These are phyloP conservation scores for Oxyura jamaicensis DNA, from an alignment of 2,113 vertebrate genomes.

Conservation along the genomic window DNA sequence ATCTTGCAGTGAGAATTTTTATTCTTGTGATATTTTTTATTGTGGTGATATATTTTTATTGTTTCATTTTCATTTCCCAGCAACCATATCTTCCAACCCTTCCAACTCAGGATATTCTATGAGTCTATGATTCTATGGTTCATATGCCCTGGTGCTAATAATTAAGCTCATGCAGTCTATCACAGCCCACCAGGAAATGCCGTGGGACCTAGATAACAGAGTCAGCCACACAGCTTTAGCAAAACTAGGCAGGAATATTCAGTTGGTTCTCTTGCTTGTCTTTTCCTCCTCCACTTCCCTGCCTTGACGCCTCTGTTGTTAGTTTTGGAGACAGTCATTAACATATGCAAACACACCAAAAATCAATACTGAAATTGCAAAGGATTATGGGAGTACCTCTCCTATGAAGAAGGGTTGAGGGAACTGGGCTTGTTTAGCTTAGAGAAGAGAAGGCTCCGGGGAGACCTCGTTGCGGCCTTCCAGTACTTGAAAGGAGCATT, in stretches of 20 bases:
- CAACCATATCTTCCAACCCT: neutral
- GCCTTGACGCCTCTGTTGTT: conserved; percentile 26
- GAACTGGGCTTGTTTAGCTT: no score
- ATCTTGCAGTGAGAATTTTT: neutral
- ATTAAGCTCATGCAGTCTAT: neutral
- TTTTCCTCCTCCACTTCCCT: neutral
- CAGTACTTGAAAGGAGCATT: no score
- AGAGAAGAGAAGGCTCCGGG: no score
- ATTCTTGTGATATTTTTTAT: no score
- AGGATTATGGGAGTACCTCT: neutral
- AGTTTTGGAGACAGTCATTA: conserved; percentile 58
- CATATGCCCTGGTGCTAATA: conserved; percentile 5
- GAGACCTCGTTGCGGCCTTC: no score
- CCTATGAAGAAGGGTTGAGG: no score
- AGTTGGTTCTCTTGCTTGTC: neutral
- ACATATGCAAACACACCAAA: neutral
- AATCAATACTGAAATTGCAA: neutral
- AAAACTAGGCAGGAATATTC: conserved; percentile 26
- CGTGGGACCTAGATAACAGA: conserved; percentile 2
- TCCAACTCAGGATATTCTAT: no score
- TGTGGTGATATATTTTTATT: neutral
- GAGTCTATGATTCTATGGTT: no score
- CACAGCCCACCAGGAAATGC: conserved; percentile 17
- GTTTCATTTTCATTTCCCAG: neutral
- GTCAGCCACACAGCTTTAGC: neutral